Conservation (phyloP, 2,888 invertebrate genomes). For the Phania funesta region DNA sequence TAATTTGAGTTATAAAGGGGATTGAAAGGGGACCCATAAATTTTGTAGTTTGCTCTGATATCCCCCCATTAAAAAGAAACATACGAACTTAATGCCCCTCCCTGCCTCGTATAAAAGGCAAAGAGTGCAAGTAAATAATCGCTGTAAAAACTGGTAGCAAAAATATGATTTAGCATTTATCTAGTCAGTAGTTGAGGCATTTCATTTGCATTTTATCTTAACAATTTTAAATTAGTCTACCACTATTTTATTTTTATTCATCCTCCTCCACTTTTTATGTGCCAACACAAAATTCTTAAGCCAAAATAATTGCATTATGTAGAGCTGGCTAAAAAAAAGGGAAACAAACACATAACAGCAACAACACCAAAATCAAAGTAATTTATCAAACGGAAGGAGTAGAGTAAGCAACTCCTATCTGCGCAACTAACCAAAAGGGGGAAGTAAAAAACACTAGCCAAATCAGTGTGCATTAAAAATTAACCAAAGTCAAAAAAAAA, state of each 20-base stretch:
- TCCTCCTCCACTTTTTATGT: conserved; percentile 15
- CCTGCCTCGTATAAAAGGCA: neutral
- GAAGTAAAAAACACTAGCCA: conserved; percentile 20
- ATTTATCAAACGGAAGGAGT: conserved; percentile 56
- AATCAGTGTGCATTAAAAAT: conserved; percentile 46
- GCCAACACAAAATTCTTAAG: conserved; percentile 59
- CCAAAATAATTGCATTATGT: conserved; percentile 42
- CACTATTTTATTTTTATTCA: conserved; percentile 39
- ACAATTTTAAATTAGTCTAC: conserved; percentile 66
- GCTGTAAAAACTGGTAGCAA: conserved; percentile 8
- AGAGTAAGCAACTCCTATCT: conserved; percentile 36
- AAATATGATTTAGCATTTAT: conserved; percentile 61
- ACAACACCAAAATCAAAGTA: conserved; percentile 41
- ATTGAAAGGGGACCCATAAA: too few relatives aligned
- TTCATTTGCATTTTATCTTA: conserved; percentile 67
- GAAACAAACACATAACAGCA: conserved; percentile 6
- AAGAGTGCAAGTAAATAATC: neutral
- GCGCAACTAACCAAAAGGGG: neutral
- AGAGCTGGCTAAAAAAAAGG: conserved; percentile 13
- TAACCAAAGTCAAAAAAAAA: conserved; percentile 63
- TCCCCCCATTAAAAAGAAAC: too few relatives aligned
- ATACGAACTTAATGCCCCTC: neutral
- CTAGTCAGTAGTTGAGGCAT: conserved; percentile 59
- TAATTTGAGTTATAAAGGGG: too few relatives aligned
- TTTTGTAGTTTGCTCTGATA: too few relatives aligned